Base-by-base conservation (phyloP, 2,888 invertebrate species). In the Metacarcinus magister region DNA sequence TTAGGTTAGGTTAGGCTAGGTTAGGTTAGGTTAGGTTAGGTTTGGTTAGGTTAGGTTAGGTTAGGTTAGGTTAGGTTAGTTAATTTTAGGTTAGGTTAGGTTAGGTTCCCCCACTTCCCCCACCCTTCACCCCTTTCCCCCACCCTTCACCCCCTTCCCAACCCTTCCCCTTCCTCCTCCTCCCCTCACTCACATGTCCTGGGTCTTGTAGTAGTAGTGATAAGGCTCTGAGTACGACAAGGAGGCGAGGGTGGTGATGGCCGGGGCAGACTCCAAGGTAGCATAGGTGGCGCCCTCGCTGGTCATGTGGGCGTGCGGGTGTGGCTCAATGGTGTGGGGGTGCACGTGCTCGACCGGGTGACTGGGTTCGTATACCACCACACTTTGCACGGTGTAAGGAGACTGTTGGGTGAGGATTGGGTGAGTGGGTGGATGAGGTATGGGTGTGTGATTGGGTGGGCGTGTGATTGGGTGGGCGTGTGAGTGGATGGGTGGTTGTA, bases 241-340 rank as follows among this genome's bases (percentile, higher is more conserved):
- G 0, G 96, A 96, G 28, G 95, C 95, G n/a, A 96, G 93, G 67
- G 96, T 96, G 48, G 96, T 96, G 93, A 96, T 96, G 43, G 96
- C 89, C 1, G 96, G 95, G 54, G 96, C 96, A 0, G 96, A 95
- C 60, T 96, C 96, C 13, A 96, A 90, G 8, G 96, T 96, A 23
- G 96, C 96, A 39, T 96, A 96, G 91, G 96, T 96, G 90, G 96
- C 95, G 19, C 96, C 96, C 91, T 96, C 96, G 48, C 93, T 93
- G 90, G 75, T 95, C 93, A 95, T 90, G 93, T 96, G 96, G 95
- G 93, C 90, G 96, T 96, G 96, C 75, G 92, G 93, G 54, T 75
- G 87, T 39, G 93, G 95, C 23, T 95, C 95, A 28, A 93, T 46
- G n/a, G 95, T 82, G 89, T 95, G 95, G 92, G 93, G 60, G 95